These are phyloP conservation scores for Podarcis cretensis DNA, from an alignment of 2,113 vertebrate genomes.

Conservation along the genomic window DNA sequence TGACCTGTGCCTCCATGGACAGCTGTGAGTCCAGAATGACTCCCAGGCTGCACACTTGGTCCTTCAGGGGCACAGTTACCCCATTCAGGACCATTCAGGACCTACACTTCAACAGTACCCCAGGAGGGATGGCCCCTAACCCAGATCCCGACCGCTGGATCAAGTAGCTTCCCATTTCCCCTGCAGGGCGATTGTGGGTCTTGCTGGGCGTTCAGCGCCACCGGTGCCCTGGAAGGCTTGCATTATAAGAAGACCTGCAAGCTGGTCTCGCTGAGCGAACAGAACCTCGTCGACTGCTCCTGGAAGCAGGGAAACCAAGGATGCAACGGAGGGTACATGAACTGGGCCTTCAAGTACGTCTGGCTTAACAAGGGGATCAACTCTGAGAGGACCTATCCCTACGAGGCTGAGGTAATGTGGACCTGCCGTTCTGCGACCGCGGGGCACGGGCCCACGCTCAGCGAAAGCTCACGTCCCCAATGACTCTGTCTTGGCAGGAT, in stretches of 20 bases:
- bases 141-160: background rate
- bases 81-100: too few relatives aligned
- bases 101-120: too few relatives aligned
- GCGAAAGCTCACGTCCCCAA: too few relatives aligned
- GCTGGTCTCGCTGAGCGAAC: conserved; percentile 58
- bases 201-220: conserved; percentile 65
- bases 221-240: conserved; percentile 60
- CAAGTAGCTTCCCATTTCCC: background rate
- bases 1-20: too few relatives aligned
- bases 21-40: too few relatives aligned
- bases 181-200: conserved; percentile 48
- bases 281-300: conserved; percentile 68
- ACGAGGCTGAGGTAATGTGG: conserved; percentile 29
- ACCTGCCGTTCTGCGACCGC: background rate
- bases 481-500: conserved; percentile 27
- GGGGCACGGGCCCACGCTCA: too few relatives aligned
- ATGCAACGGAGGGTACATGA: conserved; percentile 2
- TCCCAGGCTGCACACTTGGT: too few relatives aligned
- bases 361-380: conserved; percentile 15
- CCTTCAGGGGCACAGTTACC: too few relatives aligned
- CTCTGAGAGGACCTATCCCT: conserved; percentile 55
- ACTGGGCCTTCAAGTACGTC: conserved; percentile 50
- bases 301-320: conserved; percentile 11
- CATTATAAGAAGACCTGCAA: conserved; percentile 1
- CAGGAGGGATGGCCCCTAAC: background rate